A percentile compares a stretch with the other conserved stretches of the same genome.
phyloP scores from a whole-genome alignment of 2,888 invertebrate species.

The Coelogynopora nodosa region DNA sequence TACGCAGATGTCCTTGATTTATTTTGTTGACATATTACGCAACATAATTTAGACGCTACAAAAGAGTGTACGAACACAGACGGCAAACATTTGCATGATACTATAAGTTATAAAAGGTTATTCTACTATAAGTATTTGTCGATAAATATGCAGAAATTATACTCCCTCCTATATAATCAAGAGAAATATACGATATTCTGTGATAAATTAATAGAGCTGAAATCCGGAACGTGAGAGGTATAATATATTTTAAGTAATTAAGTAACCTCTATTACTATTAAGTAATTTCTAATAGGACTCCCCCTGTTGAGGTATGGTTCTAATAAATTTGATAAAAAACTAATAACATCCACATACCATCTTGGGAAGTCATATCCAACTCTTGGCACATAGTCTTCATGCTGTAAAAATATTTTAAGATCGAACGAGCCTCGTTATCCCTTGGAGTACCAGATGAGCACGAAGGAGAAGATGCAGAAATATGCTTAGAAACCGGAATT shows the following conservation, averaged over 20 bases:
- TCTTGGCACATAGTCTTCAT: not conserved
- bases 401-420: not conserved
- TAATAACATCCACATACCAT: not conserved
- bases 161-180: not conserved
- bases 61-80: no score
- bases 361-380: not conserved
- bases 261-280: no score
- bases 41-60: no score
- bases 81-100: no score
- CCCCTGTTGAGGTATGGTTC: not conserved
- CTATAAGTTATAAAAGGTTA: no score
- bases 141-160: not conserved
- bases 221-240: not conserved
- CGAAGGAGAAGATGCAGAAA: not conserved
- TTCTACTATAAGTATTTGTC: no score
- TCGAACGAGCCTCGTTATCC: not conserved
- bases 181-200: not conserved
- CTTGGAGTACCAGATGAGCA: not conserved
- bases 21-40: no score
- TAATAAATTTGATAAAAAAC: not conserved
- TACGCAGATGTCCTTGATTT: no score
- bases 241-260: no score
- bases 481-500: not conserved
- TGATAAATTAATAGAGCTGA: not conserved
- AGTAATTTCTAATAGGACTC: no score